Conservation (phyloP, 92 coral and sea anemone species). For the Phenganax marumi region DNA sequence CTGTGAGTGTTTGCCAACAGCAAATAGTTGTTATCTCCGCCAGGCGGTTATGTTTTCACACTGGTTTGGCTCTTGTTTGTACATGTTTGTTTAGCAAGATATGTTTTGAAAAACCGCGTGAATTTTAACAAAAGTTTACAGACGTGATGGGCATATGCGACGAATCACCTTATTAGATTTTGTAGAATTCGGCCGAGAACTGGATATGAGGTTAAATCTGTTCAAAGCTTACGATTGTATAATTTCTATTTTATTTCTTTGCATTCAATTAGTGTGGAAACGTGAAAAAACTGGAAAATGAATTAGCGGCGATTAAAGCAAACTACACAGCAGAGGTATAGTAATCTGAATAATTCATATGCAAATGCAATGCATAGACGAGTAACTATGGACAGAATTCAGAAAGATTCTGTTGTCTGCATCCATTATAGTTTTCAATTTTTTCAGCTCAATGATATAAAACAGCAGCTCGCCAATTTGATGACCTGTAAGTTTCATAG, state of each 20-base stretch:
- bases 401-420: too few species aligned
- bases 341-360: neutral
- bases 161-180: too few species aligned
- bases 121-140: neutral
- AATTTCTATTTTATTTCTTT: neutral
- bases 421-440: neutral
- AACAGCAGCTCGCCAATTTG: neutral
- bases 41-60: too few species aligned
- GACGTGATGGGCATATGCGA: too few species aligned
- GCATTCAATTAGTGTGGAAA: neutral
- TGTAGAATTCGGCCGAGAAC: too few species aligned
- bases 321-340: constrained; percentile 30
- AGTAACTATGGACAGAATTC: neutral
- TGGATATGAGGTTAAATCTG: neutral
- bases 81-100: too few species aligned
- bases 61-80: neutral
- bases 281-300: neutral
- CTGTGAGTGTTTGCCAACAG: too few species aligned
- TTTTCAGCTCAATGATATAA: neutral
- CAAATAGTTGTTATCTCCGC: too few species aligned
- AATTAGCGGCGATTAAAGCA: neutral
- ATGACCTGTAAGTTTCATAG: constrained; percentile 2
- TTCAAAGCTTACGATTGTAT: neutral
- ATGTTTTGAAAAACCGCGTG: neutral
- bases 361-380: neutral